Conservation (phyloP, 1,140 invertebrate genomes). For the Drosophila ananassae region DNA sequence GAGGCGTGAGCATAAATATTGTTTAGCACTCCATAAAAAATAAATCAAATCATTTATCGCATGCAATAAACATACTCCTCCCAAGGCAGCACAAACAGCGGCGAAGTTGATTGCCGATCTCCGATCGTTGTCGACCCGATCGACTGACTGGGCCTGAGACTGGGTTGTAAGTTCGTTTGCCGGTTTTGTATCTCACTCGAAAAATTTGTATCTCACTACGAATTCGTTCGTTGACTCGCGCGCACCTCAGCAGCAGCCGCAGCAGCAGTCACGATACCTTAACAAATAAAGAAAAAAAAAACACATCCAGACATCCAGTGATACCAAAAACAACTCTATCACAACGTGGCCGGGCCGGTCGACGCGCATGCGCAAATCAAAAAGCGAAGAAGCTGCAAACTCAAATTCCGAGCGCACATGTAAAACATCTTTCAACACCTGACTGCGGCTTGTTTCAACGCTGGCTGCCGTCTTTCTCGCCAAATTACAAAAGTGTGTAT, state of each 20-base stretch:
- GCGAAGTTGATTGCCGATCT: constrained; percentile 19
- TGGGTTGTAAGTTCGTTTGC: constrained; percentile 11
- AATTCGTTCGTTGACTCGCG: constrained; percentile 81
- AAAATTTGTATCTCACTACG: constrained; percentile 65
- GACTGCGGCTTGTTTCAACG: constrained; percentile 3
- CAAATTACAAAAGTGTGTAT: constrained; percentile 49
- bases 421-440: constrained; percentile 25
- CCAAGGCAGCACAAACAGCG: constrained; percentile 12
- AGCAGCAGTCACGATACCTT: constrained; percentile 31
- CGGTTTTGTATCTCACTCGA: constrained; percentile 27
- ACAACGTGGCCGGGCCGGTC: constrained; percentile 47
- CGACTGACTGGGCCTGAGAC: constrained; percentile 6
- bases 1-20: constrained; percentile 27
- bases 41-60: constrained; percentile 41
- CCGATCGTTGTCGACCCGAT: constrained; percentile 26
- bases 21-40: constrained; percentile 4
- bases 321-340: constrained; percentile 7
- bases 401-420: constrained; percentile 24
- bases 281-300: constrained; percentile 3
- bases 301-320: not conserved
- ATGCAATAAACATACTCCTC: constrained; percentile 44
- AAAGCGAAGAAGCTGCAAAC: constrained; percentile 25
- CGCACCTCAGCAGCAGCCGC: constrained; percentile 43
- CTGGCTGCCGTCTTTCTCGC: constrained; percentile 18
- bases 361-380: constrained; percentile 68